Base-by-base conservation (phyloP, 2,797 vertebrate species). In the Typhlichthys eigenmanni region DNA sequence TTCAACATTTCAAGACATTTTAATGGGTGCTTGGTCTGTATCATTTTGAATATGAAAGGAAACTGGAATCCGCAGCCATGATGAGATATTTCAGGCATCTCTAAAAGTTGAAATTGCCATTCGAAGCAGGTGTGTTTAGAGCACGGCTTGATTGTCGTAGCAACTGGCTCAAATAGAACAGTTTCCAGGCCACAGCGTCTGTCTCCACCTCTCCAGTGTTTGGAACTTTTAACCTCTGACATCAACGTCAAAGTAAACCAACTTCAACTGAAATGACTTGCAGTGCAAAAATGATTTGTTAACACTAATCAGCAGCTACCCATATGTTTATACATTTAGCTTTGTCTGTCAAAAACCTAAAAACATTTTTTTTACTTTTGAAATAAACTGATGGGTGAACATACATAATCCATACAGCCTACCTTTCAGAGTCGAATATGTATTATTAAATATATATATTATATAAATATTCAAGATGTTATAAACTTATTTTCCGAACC, bases 41-140 rank as follows among this genome's bases (percentile, higher is more conserved):
- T 61, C 17, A 5, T 55, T 57, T 49, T 69, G 47, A 56, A 45
- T 47, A 46, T n/a, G 61, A 80, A 79, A 79, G 64, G 53, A 82
- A 62, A 63, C 56, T 49, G 65, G 64, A 63, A 64, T 81, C 71
- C 81, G 67, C 79, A 70, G 64, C 13, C 7, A 2, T 46, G 50
- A 64, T 17, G 47, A 70, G 73, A 69, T 72, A 70, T 76, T 82
- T 51, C 55, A 43, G 66, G 64, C 49, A 45, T 80, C 29, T 34
- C 24, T 63, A 65, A 63, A 63, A 43, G 69, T 72, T 57, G 24
- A 49, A 63, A 64, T 65, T 64, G 69, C 60, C 47, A 17, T 24
- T 67, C 38, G 48, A 62, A 77, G 80, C 84, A 79, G 77, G 80
- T 79, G 81, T 86, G 84, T 81, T 68, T 79, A 81, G 75, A 69